Base-by-base conservation (phyloP, 2,797 vertebrate species). In the Poliocrania exsul region DNA sequence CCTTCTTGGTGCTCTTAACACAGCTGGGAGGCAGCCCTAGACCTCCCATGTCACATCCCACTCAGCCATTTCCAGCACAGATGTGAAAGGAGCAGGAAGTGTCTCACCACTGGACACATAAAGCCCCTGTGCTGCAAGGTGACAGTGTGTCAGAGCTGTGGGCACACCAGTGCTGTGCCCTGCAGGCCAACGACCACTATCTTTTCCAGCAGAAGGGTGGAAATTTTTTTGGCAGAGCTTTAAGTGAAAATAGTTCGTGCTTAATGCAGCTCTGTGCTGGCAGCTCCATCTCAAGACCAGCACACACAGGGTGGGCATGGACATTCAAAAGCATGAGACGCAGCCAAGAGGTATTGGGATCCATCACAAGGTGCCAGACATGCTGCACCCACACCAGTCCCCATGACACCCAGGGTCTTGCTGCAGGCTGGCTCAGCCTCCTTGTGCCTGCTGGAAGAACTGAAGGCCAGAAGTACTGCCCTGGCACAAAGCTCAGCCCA, bases 151-250 rank as follows among this genome's bases (percentile, higher is more conserved):
- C 10, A 3, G 51, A 72, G 65, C 75, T 11, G 7, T 1, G 16
- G 79, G 18, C 54, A 54, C 49, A 19, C 17, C 40, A 64, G 11
- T 11, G 16, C 62, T 18, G 46, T 5, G 25, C 51, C 67, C 61
- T 64, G 40, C 56, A 79, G 40, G 46, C 50, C 66, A 64, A 69
- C 18, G 23, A n/a, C 23, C 25, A 5, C 6, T 10, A 14, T 11
- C 65, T 53, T 79, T 83, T 35, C 61, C 38, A 64, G 65, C n/a
- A 78, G 53, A 83, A 58, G 6, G 28, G 65, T 70, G 37, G 49
- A 77, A 64, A 18, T 51, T 29, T 57, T 95, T 78, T 75, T 51
- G 69, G 67, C 60, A 85, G 64, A 91, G 38, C 57, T 87, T 69
- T 64, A 2, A 71, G 44, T 92, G 73, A 12, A 19, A 62, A 40